Evolutionary conservation across 2,888 invertebrate genomes (phyloP), one percentile per base, ranked within the genome.

Genomic region (Apomyelois bistriatella): DNA sequence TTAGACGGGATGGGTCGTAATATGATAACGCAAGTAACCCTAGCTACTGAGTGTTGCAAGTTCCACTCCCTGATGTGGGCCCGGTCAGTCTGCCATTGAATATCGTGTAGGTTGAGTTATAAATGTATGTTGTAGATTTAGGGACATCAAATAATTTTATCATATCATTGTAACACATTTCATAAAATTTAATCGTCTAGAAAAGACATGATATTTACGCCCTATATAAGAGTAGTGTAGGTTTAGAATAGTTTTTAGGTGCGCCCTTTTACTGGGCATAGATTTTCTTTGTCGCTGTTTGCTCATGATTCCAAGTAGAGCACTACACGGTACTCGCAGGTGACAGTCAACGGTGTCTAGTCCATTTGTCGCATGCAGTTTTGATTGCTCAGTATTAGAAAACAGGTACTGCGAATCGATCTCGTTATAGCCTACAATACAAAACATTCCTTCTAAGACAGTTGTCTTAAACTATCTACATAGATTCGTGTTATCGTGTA

Each of bases 161-260:
- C 87, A 88, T 89, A 88, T 89, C 88, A 85, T 85, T 82, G 70
- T 65, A 65, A 83, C 74, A 87, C 82, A 88, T 87, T 76, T 88
- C 86, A 85, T 89, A 88, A 86, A 76, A 76, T 76, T 73, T 74
- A 81, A 81, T 80, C 81, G 82, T 83, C 66, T 85, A 82, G 77
- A 78, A 80, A 79, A 79, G 68, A 82, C 80, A 81, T 75, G 57
- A 70, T 77, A 82, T 82, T 82, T 79, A 82, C 66, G 74, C 76
- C 65, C 63, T 79, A 72, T 76, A 72, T 74, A 68, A 83, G 75
- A 65, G 61, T 83, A 85, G 76, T 64, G 64, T 78, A 80, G 77
- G 66, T 58, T 58, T 69, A 80, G 76, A 72, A 72, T 68, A 76
- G 74, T 58, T 59, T 61, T 54, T 81, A 84, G 79, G 79, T 66